Base-by-base conservation (phyloP, 2,113 vertebrate genomes). In the Elephas maximus region DNA sequence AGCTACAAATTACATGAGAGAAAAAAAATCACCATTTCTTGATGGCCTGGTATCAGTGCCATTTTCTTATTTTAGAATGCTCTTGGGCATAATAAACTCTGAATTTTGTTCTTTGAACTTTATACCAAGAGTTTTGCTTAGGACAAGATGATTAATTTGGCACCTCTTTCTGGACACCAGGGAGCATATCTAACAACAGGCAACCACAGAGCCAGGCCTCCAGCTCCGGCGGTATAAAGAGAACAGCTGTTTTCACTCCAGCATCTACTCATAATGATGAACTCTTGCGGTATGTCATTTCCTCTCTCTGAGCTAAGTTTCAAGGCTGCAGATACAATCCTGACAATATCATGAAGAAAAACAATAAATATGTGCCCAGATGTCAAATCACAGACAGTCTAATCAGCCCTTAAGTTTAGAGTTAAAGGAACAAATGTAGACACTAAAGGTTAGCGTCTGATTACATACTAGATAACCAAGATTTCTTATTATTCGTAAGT, bases 351-450 rank as follows among this genome's bases (percentile, higher is more conserved):
- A 69, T 11, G 8, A 94, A 88, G 28, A 78, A 62, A 91, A 73
- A 20, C 28, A 96, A 77, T 74, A 93, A 86, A 79, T 71, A 67
- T 14, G 8, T 93, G 80, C 62, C 69, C 51, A 86, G 62, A 83
- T 67, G 30, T 90, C 71, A 85, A 96, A 69, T 78, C 41, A 95
- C 69, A 86, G 24, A 79, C 60, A 48, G 71, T 92, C 60, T 77
- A 90, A 76, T 80, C 67, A 63, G 28, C 18, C 69, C 28, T 63
- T 69, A 30, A 71, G 51, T 95, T 93, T 81, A 79, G 9, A 95
- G 73, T 45, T 21, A 89, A 94, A 93, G 83, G 45, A 89, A 57
- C 30, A 95, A 48, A 21, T 67, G 5, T n/a, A 87, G 44, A 77
- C 37, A 96, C 6, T 6, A 90, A 82, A 93, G 33, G 0, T 18